Base-by-base conservation (phyloP, 2,888 invertebrate species). In the Electrophaes corylata region DNA sequence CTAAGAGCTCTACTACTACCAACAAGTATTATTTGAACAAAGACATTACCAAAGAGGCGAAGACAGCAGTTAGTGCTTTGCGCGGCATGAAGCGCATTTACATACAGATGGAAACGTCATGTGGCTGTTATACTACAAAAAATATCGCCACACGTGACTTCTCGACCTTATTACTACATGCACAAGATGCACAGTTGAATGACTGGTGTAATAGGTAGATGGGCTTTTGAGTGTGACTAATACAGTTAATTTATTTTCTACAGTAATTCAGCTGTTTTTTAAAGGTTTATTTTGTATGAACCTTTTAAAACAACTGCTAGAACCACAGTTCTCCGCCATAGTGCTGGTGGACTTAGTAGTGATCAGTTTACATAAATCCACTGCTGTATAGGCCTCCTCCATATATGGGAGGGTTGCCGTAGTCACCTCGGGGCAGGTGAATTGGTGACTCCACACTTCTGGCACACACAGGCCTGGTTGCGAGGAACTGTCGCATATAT, bases 61-160 rank as follows among this genome's bases (percentile, higher is more conserved):
- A 53, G 53, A 57, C 43, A 40, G 43, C 14, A 16, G 49, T 20
- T 2, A 26, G 26, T 49, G 43, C 45, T 12, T 23, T 14, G 14
- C 14, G 64, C 47, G 54, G 63, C 62, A 66, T 45, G 40, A 39
- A 10, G 14, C 76, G 74, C 81, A 88, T 88, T 87, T 84, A 83
- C 87, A 88, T 88, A 84, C 84, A 88, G 84, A 88, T 87, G 81
- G 87, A 83, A 86, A 81, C 78, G 86, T 86, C 86, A 79, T 74
- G 70, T 60, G 64, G 73, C 79, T 81, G 83, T 82, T 82, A 83
- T 79, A 81, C 78, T 79, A 78, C 81, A 74, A 75, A 79, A 71
- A 71, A 70, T 67, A 71, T 64, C 58, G 60, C 60, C 66, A 70
- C 69, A 73, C 47, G 60, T 54, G 60, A 47, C 55, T 45, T 39